Evolutionary conservation across 1,140 invertebrate genomes (phyloP).

Genomic region (Bombus waltoni): DNA sequence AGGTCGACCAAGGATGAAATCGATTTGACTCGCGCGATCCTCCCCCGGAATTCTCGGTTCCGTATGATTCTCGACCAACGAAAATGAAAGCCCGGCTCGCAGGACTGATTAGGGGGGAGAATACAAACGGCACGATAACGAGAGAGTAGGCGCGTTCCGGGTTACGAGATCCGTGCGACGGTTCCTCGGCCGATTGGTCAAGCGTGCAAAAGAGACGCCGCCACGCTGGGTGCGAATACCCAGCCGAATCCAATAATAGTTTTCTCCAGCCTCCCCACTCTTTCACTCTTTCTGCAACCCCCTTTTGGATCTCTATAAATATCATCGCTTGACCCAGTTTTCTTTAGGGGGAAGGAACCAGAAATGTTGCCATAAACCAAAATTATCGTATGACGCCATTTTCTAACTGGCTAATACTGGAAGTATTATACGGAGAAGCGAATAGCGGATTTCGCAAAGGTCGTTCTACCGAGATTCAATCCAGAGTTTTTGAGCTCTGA

Average conservation of each 20-base stretch:
- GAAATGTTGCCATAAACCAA: constrained; percentile 53
- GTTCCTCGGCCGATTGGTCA: no score
- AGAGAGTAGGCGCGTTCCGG: neutral
- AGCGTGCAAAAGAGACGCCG: neutral
- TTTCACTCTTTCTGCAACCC: constrained; percentile 36
- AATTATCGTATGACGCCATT: constrained; percentile 57
- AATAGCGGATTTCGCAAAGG: neutral
- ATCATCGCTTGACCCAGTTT: constrained; percentile 57
- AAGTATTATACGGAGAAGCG: neutral
- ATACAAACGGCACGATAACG: neutral
- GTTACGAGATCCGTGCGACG: neutral
- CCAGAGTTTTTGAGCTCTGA: neutral
- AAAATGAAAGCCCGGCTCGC: neutral
- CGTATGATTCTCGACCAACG: neutral
- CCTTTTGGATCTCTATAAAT: constrained; percentile 62
- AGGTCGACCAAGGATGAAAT: constrained; percentile 59
- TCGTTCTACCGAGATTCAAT: neutral
- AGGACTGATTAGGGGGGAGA: neutral
- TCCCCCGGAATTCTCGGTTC: constrained; percentile 14
- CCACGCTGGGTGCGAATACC: constrained; percentile 22
- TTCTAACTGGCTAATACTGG: neutral
- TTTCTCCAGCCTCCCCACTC: constrained; percentile 49
- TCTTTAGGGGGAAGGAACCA: neutral
- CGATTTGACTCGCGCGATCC: constrained; percentile 55
- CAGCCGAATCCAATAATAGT: constrained; percentile 58